phyloP scores from a whole-genome alignment of 1,140 invertebrate species.

The Diorhabda carinulata region DNA sequence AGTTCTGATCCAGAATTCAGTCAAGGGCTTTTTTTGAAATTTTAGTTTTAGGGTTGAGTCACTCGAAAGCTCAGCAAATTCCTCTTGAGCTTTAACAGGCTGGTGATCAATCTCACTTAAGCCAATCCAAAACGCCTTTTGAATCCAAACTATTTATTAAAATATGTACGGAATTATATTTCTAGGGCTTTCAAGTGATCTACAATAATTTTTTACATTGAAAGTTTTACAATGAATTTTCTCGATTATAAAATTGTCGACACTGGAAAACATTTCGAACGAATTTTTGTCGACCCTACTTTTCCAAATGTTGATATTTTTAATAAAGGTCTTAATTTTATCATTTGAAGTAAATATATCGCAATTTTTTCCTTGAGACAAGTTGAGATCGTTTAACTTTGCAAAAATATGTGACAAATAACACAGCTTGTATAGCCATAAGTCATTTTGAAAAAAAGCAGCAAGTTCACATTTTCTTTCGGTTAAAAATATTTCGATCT shows the following conservation, averaged over 20 bases:
- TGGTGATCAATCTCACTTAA: constrained; percentile 18
- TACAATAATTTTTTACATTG: too few relatives aligned
- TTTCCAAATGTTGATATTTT: constrained; percentile 12
- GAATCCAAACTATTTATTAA: constrained; percentile 3
- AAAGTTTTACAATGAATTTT: too few relatives aligned
- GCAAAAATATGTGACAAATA: too few relatives aligned
- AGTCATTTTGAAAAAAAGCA: constrained; percentile 21
- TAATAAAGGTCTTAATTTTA: constrained; percentile 10
- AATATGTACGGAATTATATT: constrained; percentile 12
- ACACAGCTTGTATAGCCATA: too few relatives aligned
- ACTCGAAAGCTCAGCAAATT: constrained; percentile 29
- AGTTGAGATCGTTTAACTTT: too few relatives aligned
- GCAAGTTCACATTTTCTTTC: constrained; percentile 29
- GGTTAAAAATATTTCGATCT: constrained; percentile 27
- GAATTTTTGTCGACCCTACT: constrained; percentile 13
- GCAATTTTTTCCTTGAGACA: constrained; percentile 10
- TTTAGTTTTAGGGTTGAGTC: constrained; percentile 26
- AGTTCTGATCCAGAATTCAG: constrained; percentile 26
- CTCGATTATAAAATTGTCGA: too few relatives aligned
- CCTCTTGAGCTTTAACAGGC: constrained; percentile 22
- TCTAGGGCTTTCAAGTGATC: constrained; percentile 1
- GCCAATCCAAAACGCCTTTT: constrained; percentile 13
- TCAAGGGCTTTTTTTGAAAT: constrained; percentile 21
- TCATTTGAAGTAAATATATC: constrained; percentile 15
- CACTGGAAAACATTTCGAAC: constrained; percentile 6